Base-by-base conservation (phyloP, 1,140 invertebrate genomes). In the Adelges cooleyi region DNA sequence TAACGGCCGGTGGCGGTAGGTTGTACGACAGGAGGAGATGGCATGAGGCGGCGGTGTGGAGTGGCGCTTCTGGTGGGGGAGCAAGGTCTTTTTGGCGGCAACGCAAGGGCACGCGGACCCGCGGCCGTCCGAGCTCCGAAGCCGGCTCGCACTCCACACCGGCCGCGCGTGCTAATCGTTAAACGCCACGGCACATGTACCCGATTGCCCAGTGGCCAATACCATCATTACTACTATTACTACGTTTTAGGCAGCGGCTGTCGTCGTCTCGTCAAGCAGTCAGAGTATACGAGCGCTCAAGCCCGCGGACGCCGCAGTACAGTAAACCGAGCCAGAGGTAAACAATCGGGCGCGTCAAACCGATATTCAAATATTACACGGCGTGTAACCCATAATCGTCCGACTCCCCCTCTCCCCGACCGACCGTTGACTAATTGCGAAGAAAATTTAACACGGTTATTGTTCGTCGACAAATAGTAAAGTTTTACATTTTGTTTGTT, bases 141-240 rank as follows among this genome's bases (percentile, higher is more conserved):
- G n/a, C n/a, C n/a, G 38, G 36, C 8, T 27, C 51, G n/a, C 27
- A 53, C 13, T 18, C 20, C 52, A 38, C 52, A 54, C 20, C 52
- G 52, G 52, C 38, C 52, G 36, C 52, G 36, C 20, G 33, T 40
- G 52, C 52, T 54, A 54, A 54, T 54, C 52, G 52, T 54, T 54
- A 38, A 54, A 54, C 52, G 9, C 29, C 11, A 13, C 49, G n/a
- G 22, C 20, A 18, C 20, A 33, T 5, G 4, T 40, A 59, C 13
- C n/a, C 23, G 36, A 33, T 33, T 42, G 5, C 29, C n/a, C n/a
- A n/a, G n/a, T n/a, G n/a, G n/a, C n/a, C n/a, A n/a, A n/a, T n/a
- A n/a, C n/a, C n/a, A n/a, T n/a, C n/a, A n/a, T n/a, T n/a, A n/a
- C n/a, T n/a, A n/a, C n/a, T n/a, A n/a, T n/a, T n/a, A n/a, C n/a